phyloP scores from a whole-genome alignment of 2,888 invertebrate genomes.

The Agrotis puta region DNA sequence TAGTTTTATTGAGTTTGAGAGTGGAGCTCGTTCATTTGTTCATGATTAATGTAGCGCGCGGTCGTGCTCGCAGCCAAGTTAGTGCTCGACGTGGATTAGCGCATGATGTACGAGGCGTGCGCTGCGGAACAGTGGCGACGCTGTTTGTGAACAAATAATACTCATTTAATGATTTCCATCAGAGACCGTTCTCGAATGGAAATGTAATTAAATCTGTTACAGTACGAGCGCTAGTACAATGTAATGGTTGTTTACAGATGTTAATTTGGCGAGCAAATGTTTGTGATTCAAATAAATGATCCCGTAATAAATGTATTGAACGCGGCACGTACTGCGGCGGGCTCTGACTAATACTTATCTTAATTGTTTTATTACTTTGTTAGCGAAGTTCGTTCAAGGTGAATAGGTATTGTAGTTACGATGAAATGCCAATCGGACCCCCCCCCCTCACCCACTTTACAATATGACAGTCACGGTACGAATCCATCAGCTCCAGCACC shows the following conservation, averaged over 20 bases:
- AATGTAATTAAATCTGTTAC: conserved; percentile 35
- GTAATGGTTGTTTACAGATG: conserved; percentile 42
- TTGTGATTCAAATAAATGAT: conserved; percentile 24
- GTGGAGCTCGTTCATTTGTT: conserved; percentile 51
- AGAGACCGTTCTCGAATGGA: conserved; percentile 30
- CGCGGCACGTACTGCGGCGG: not conserved
- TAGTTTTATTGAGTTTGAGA: conserved; percentile 72
- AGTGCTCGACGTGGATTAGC: conserved; percentile 30
- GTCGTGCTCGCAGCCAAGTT: conserved; percentile 25
- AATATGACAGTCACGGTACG: conserved; percentile 9
- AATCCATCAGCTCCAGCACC: conserved; percentile 50
- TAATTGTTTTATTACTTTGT: no score
- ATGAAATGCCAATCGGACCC: no score
- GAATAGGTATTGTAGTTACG: no score
- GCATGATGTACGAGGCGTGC: conserved; percentile 37
- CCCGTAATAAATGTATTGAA: conserved; percentile 7
- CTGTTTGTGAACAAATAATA: conserved; percentile 14
- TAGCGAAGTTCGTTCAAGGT: no score
- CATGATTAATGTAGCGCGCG: conserved; percentile 59
- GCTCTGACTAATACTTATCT: not conserved
- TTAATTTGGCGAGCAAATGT: conserved; percentile 38
- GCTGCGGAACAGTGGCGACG: conserved; percentile 3
- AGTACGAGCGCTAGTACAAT: conserved; percentile 8
- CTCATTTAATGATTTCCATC: conserved; percentile 34
- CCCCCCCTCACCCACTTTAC: no score